Percentiles rank a stretch among this genome's conserved stretches.
Conservation (phyloP, 1,140 invertebrate species). For the Magallana ariakensis region DNA sequence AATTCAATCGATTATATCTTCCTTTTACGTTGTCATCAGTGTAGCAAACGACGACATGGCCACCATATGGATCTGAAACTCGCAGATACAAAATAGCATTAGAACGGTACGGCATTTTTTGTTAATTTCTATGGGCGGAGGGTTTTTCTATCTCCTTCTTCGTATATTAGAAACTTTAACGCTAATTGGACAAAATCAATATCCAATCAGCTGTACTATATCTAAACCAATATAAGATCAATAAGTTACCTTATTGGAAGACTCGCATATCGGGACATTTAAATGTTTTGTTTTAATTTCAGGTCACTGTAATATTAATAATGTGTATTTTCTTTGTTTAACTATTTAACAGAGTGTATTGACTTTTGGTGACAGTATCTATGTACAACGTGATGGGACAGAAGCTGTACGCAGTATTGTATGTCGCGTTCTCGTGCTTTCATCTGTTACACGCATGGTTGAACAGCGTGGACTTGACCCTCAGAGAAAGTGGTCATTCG, state of each 20-base stretch:
- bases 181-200: conserved; percentile 1
- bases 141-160: background rate
- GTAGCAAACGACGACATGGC: background rate
- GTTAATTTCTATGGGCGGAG: background rate
- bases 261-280: background rate
- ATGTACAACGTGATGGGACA: background rate
- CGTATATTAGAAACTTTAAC: background rate
- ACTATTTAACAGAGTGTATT: background rate
- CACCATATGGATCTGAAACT: background rate
- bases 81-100: background rate
- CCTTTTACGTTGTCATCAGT: background rate
- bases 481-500: background rate
- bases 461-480: background rate
- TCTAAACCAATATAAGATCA: background rate
- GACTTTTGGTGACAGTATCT: background rate
- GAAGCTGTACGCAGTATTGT: background rate
- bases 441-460: background rate
- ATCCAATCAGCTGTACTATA: background rate
- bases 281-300: conserved; percentile 25
- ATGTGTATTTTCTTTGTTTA: no score
- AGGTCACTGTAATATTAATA: background rate
- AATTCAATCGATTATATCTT: conserved; percentile 11
- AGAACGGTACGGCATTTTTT: background rate
- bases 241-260: background rate
- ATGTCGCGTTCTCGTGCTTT: background rate